These are phyloP conservation scores for Stylophora pistillata DNA, from an alignment of 64 coral and sea anemone genomes.

Conservation along the genomic window DNA sequence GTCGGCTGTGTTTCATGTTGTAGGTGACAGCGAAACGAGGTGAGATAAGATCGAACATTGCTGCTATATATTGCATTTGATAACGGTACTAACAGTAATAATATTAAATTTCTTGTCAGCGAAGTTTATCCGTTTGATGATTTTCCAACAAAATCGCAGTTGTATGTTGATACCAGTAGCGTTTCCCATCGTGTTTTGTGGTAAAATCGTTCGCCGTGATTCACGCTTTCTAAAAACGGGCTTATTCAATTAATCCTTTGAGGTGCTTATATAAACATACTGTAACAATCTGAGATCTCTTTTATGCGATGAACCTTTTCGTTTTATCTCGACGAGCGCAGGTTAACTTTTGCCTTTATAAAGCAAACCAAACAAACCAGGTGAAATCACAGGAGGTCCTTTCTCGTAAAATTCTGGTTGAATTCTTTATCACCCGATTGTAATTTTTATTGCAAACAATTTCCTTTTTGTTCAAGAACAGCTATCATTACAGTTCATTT, in stretches of 20 bases:
- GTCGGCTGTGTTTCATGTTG: conserved; percentile 88
- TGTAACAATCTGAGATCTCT: background rate
- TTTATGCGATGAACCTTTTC: background rate
- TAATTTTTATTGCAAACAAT: background rate
- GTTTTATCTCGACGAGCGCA: background rate
- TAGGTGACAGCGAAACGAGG: conserved; percentile 81
- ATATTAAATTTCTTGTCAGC: background rate
- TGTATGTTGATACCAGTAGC: background rate
- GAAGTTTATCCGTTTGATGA: background rate
- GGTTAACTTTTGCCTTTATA: background rate
- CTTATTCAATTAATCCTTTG: conserved; percentile 7
- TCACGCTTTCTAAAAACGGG: background rate
- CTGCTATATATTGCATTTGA: background rate
- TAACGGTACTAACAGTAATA: background rate
- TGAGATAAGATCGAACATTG: background rate
- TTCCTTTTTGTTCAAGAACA: background rate
- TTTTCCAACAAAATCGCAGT: background rate
- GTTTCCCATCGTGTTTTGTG: background rate
- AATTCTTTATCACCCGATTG: background rate
- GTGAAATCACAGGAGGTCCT: background rate
- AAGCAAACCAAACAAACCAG: background rate
- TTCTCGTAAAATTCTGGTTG: background rate
- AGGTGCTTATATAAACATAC: conserved; percentile 13
- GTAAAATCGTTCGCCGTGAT: background rate
- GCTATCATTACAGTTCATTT: background rate